phyloP scores from a whole-genome alignment of 1,140 invertebrate species.

The Penaeus japonicus region DNA sequence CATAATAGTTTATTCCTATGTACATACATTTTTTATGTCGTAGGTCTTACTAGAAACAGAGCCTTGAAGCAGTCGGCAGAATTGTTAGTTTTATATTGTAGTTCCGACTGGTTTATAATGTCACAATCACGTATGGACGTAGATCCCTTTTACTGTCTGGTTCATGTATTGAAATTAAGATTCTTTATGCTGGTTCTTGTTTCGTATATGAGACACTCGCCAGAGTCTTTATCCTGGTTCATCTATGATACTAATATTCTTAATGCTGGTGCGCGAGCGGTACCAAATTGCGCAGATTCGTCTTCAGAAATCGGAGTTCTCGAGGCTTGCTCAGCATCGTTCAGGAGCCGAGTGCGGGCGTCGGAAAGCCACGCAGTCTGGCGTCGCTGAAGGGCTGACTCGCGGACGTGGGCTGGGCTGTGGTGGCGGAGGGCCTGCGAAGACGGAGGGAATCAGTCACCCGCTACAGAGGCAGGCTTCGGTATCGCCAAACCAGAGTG shows the following conservation, averaged over 20 bases:
- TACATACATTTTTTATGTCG: slow-evolving; percentile 54
- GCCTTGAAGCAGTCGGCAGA: slow-evolving; percentile 46
- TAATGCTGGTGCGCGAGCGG: too few species aligned
- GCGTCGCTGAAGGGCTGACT: too few species aligned
- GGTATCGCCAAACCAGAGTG: too few species aligned
- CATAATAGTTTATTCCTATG: slow-evolving; percentile 50
- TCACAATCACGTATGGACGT: slow-evolving; percentile 40
- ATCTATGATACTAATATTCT: slow-evolving; percentile 7
- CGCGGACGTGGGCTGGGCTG: too few species aligned
- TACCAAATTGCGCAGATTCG: too few species aligned
- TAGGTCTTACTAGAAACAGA: slow-evolving; percentile 41
- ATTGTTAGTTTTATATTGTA: slow-evolving; percentile 47
- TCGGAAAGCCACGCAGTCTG: too few species aligned
- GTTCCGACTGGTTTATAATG: slow-evolving; percentile 41
- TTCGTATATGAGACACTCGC: neutral
- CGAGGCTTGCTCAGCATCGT: too few species aligned
- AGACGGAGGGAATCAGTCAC: too few species aligned
- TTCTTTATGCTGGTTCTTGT: slow-evolving; percentile 26
- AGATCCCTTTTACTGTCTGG: slow-evolving; percentile 21
- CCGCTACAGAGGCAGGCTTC: too few species aligned
- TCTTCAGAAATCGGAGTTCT: too few species aligned
- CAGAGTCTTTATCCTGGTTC: neutral
- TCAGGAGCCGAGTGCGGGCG: too few species aligned
- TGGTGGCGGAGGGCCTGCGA: too few species aligned
- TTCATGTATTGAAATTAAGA: slow-evolving; percentile 20